Conservation (phyloP, 2,888 invertebrate genomes). For the Hypena proboscidalis region DNA sequence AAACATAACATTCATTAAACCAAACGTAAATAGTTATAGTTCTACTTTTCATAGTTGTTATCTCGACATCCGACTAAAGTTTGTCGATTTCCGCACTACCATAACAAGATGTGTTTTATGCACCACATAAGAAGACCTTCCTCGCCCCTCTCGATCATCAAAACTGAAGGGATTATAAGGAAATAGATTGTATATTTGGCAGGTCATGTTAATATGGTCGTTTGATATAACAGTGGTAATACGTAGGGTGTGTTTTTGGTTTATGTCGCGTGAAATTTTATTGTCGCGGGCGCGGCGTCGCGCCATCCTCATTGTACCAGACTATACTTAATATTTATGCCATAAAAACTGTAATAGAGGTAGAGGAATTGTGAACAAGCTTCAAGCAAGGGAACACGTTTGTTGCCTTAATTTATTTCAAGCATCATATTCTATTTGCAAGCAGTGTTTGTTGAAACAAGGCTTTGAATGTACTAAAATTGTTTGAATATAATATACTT, state of each 20-base stretch:
- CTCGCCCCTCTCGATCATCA: conserved; percentile 15
- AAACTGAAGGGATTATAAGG: conserved; percentile 17
- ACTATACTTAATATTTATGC: conserved; percentile 13
- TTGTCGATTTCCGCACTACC: conserved; percentile 72
- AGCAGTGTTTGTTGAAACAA: too few species aligned
- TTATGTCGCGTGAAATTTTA: conserved; percentile 85
- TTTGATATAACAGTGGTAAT: conserved; percentile 70
- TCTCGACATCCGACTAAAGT: conserved; percentile 71
- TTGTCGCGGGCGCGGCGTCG: conserved; percentile 63
- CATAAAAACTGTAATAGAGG: conserved; percentile 3
- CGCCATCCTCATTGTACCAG: conserved; percentile 35
- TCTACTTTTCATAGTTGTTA: conserved; percentile 74
- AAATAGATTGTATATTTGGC: conserved; percentile 29
- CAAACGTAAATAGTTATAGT: conserved; percentile 59
- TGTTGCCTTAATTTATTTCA: too few species aligned
- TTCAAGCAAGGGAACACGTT: too few species aligned
- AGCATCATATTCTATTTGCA: too few species aligned
- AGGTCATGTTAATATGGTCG: conserved; percentile 62
- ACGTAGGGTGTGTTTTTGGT: conserved; percentile 84
- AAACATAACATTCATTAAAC: conserved; percentile 40
- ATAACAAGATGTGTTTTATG: conserved; percentile 76
- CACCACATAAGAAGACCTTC: conserved; percentile 54
- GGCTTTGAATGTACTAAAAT: too few species aligned
- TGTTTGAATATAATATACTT: too few species aligned
- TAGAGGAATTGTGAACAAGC: too few species aligned